phyloP scores from a whole-genome alignment of 1,140 invertebrate species.

The Sminthurides bifidus region DNA sequence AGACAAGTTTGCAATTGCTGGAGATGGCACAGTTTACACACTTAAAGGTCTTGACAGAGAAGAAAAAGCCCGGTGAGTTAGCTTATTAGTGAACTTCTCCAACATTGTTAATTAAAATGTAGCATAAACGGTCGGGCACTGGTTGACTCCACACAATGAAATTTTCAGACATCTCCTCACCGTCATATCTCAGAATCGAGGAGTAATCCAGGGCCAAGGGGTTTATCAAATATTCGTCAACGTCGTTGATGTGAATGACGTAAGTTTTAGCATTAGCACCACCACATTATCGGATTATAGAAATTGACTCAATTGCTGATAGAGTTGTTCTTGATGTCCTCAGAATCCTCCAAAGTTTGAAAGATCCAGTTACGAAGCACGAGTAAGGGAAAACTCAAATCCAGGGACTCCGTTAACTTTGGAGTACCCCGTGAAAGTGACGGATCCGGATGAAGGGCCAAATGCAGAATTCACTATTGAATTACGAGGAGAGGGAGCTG shows the following conservation, averaged over 20 bases:
- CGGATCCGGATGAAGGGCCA: constrained; percentile 62
- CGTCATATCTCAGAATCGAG: constrained; percentile 60
- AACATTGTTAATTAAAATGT: constrained; percentile 1
- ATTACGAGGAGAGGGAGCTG: constrained; percentile 58
- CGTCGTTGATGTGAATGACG: constrained; percentile 83
- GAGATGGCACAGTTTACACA: constrained; percentile 65
- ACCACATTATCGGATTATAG: not conserved
- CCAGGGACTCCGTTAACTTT: constrained; percentile 57
- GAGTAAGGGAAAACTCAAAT: constrained; percentile 63
- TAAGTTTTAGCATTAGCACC: not conserved
- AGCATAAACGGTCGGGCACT: too few species aligned
- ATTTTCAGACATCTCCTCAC: constrained; percentile 46
- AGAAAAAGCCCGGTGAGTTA: constrained; percentile 51
- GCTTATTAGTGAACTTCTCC: too few species aligned
- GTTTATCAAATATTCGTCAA: constrained; percentile 64
- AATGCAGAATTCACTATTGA: constrained; percentile 62
- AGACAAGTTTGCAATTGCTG: constrained; percentile 58
- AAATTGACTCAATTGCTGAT: not conserved
- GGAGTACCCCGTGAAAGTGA: constrained; percentile 50
- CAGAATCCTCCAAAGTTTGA: constrained; percentile 64
- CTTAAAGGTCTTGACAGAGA: constrained; percentile 63
- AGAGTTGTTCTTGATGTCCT: too few species aligned
- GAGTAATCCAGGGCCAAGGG: constrained; percentile 50
- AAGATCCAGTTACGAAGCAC: constrained; percentile 55
- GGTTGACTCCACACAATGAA: too few species aligned